Conservation (phyloP, 2,113 vertebrate genomes). For the Microtus oregoni region DNA sequence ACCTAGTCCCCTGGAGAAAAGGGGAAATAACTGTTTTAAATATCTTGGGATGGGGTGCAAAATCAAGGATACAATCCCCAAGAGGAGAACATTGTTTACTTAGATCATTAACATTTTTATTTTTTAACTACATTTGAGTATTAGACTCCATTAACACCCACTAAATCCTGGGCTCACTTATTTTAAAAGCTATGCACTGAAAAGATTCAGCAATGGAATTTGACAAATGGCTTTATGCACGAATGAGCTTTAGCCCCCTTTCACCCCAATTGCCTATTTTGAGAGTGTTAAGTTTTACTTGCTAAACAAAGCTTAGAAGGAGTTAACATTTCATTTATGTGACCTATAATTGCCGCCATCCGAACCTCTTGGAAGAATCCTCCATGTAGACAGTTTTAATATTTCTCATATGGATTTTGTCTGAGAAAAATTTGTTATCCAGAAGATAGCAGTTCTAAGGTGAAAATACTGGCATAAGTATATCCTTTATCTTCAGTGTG, state of each 20-base stretch:
- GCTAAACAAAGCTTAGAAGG: conserved; percentile 65
- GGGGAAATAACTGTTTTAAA: background rate
- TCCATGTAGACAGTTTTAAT: background rate
- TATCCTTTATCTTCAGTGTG: conserved; percentile 16
- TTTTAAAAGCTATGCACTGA: conserved; percentile 64
- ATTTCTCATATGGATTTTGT: background rate
- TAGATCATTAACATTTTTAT: conserved; percentile 57
- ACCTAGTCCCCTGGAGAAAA: conserved; percentile 12
- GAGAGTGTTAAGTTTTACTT: conserved; percentile 58
- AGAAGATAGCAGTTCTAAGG: background rate
- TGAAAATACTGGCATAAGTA: background rate
- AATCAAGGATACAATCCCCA: background rate
- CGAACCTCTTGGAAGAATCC: background rate
- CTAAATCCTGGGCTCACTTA: conserved; percentile 63
- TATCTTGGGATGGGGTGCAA: background rate
- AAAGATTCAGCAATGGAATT: conserved; percentile 70
- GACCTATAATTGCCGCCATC: conserved; percentile 12
- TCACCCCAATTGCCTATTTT: conserved; percentile 48
- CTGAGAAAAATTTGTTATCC: background rate
- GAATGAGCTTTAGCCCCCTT: conserved; percentile 60
- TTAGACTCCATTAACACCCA: conserved; percentile 42
- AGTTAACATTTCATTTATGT: conserved; percentile 47
- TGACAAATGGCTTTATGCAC: conserved; percentile 58
- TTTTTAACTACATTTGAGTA: conserved; percentile 64
- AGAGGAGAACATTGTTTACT: conserved; percentile 43